Evolutionary conservation across 2,888 invertebrate species (phyloP), one percentile per base, ranked within the genome.

Genomic region (Thalpophila matura): DNA sequence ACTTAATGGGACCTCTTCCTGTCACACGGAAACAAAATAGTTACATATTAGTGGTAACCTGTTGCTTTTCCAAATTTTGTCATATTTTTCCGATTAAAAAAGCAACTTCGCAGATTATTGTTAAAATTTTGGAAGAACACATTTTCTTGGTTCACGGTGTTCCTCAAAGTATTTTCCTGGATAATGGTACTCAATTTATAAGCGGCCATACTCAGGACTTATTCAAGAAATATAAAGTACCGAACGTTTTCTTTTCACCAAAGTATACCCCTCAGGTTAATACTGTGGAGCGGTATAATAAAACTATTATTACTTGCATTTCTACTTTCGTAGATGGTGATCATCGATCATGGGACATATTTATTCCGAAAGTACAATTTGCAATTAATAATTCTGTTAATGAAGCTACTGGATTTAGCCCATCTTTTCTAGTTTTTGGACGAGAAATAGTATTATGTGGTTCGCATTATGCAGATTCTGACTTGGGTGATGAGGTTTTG

Each of bases 161-260:
- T 29, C 45, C 45, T 45, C 45, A 45, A 45, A 45, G 16, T 6
- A 45, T 45, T 26, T 42, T 42, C 42, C 7, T 42, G 9, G 42
- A 42, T 9, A 42, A 42, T 42, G 42, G 42, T 24, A 42, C 42
- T 5, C 42, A 42, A 26, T 42, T 42, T 42, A 26, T 26, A n/a
- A 26, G 42, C 14, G 24, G 42, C 9, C 24, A 24, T 42, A 42
- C 24, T 26, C 24, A 42, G 7, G n/a, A n/a, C n/a, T n/a, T n/a
- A n/a, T n/a, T n/a, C n/a, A n/a, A n/a, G n/a, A n/a, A n/a, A n/a
- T n/a, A 42, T 9, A 42, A 26, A 14, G 24, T 42, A 42, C 42
- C 42, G 2, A 42, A 42, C 14, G 24, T 42, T 14, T 42, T 42
- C 14, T 24, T 26, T 42, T n/a, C 42, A 7, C 42, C 42, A 14